Percentiles rank a stretch among this genome's conserved stretches.
Conservation (phyloP, 2,113 vertebrate species). For the Hypocryptadius cinnamomeus region DNA sequence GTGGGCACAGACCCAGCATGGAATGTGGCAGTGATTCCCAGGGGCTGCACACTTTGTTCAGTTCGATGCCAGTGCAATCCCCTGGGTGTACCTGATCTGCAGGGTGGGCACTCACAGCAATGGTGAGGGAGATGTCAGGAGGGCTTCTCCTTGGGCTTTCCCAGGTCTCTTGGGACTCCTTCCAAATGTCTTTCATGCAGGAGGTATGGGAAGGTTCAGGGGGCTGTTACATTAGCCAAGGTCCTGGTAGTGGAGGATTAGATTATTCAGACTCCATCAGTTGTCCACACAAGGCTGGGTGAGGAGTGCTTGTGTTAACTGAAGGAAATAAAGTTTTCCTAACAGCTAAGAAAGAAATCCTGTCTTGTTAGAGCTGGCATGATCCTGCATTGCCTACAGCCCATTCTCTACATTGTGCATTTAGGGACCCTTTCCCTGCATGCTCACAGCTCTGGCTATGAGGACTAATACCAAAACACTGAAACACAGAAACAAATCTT, state of each 20-base stretch:
- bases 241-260: neutral
- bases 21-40: neutral
- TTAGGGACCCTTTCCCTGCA: neutral
- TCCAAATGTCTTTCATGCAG: neutral
- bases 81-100: neutral
- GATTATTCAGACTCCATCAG: neutral
- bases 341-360: neutral
- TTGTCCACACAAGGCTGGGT: neutral
- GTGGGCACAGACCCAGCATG: neutral
- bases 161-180: neutral
- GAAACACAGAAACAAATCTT: neutral
- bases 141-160: neutral
- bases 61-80: neutral
- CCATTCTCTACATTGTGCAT: fast-evolving
- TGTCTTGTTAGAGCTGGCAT: neutral
- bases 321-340: neutral
- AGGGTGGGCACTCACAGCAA: fast-evolving
- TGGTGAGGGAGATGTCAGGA: neutral
- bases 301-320: neutral
- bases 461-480: neutral
- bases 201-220: neutral
- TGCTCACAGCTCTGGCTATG: neutral
- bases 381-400: neutral
- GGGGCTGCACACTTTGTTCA: neutral
- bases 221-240: neutral